phyloP scores from a whole-genome alignment of 2,113 vertebrate genomes.

The Forbesichthys agassizii region DNA sequence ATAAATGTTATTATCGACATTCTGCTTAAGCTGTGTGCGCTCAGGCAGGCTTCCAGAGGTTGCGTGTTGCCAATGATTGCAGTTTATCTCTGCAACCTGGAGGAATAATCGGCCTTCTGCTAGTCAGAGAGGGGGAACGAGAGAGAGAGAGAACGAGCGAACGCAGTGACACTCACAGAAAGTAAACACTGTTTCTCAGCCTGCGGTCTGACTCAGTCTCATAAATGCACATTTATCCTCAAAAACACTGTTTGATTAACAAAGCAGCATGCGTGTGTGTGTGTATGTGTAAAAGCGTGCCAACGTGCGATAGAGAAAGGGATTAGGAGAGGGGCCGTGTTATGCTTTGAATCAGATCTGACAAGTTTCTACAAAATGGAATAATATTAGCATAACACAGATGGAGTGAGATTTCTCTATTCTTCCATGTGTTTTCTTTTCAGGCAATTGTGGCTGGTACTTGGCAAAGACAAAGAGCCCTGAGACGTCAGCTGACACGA shows the following conservation, averaged over 20 bases:
- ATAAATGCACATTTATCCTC: conserved; percentile 29
- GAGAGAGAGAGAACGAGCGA: not conserved
- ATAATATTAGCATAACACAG: conserved; percentile 47
- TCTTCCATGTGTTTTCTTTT: conserved; percentile 34
- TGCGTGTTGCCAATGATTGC: conserved; percentile 3
- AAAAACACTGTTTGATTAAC: conserved; percentile 23
- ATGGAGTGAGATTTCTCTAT: conserved; percentile 37
- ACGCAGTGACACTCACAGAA: not conserved
- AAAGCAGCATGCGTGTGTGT: not conserved
- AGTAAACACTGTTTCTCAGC: conserved; percentile 17
- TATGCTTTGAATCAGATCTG: conserved; percentile 24
- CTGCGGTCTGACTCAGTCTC: conserved; percentile 29
- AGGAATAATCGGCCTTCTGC: conserved; percentile 15
- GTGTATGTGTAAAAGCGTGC: not conserved
- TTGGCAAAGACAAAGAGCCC: conserved; percentile 1
- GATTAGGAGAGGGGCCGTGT: conserved; percentile 13
- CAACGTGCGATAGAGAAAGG: not conserved
- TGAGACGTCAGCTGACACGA: conserved; percentile 10
- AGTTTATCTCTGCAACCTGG: conserved; percentile 10
- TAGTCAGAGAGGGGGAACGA: not conserved
- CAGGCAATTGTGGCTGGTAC: not conserved
- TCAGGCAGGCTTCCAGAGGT: not conserved
- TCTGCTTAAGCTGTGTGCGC: not conserved
- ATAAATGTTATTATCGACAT: not conserved
- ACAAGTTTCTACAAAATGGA: conserved; percentile 17